Conservation (phyloP, 2,888 invertebrate species). For the Cataglyphis albicans region DNA sequence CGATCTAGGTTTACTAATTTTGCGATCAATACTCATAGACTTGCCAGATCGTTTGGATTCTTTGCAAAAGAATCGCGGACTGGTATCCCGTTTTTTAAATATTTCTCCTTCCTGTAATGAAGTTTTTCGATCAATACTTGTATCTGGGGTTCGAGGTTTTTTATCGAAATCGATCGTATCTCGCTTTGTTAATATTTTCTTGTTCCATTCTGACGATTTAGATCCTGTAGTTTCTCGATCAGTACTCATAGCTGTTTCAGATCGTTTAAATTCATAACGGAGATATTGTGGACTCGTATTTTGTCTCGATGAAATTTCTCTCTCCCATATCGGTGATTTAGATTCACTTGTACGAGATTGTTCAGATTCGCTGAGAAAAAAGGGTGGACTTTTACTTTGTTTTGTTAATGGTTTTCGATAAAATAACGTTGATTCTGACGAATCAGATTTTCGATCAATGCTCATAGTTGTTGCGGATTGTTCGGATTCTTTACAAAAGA, state of each 20-base stretch:
- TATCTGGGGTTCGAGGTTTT: neutral
- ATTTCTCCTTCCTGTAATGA: neutral
- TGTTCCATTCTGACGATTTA: constrained; percentile 12
- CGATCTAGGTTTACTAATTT: neutral
- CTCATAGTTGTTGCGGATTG: constrained; percentile 5
- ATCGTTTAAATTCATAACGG: constrained; percentile 2
- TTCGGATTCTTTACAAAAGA: constrained; percentile 46
- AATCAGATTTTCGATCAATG: neutral
- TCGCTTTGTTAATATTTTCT: neutral
- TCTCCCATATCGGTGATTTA: constrained; percentile 1
- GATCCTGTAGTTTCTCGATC: neutral
- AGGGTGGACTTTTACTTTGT: neutral
- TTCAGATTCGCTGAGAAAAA: neutral
- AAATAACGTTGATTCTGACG: neutral
- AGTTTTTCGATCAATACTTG: neutral
- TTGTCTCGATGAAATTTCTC: neutral
- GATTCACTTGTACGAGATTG: constrained; percentile 15
- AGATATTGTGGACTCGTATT: constrained; percentile 9
- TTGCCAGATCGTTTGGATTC: constrained; percentile 13
- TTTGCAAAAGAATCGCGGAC: constrained; percentile 16
- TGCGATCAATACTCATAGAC: neutral
- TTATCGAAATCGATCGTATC: neutral
- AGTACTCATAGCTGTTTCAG: neutral
- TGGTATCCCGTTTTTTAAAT: neutral
- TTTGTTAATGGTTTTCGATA: constrained; percentile 11